phyloP scores from a whole-genome alignment of 2,113 vertebrate species.

The Etheostoma cragini region DNA sequence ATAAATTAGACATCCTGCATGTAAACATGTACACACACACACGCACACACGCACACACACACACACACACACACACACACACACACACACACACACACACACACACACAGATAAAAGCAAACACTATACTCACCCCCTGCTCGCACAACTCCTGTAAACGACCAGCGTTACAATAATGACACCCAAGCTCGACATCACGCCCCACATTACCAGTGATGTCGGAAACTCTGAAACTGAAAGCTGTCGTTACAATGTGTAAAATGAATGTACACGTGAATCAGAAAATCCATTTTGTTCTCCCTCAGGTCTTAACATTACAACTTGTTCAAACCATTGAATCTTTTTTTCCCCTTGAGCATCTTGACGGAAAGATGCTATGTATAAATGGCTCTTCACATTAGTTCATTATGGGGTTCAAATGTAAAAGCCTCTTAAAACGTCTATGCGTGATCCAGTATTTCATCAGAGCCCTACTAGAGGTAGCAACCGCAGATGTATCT shows the following conservation, averaged over 20 bases:
- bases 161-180: constrained; percentile 13
- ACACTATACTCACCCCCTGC: constrained; percentile 45
- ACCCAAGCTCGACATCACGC: neutral
- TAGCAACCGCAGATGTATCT: too few species aligned
- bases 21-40: neutral
- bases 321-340: neutral
- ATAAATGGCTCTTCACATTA: neutral
- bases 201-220: neutral
- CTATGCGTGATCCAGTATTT: neutral
- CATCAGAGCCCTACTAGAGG: neutral
- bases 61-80: neutral
- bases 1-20: neutral
- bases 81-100: neutral
- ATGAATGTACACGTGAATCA: neutral
- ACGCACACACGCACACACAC: neutral
- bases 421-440: neutral
- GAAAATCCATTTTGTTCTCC: neutral
- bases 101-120: neutral
- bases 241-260: constrained; percentile 1
- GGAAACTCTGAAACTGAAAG: constrained; percentile 30
- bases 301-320: neutral
- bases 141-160: constrained; percentile 15
- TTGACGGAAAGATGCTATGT: neutral
- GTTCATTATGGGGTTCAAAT: neutral
- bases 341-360: neutral